phyloP scores from a whole-genome alignment of 2,888 invertebrate species.

The Athetis lepigone region DNA sequence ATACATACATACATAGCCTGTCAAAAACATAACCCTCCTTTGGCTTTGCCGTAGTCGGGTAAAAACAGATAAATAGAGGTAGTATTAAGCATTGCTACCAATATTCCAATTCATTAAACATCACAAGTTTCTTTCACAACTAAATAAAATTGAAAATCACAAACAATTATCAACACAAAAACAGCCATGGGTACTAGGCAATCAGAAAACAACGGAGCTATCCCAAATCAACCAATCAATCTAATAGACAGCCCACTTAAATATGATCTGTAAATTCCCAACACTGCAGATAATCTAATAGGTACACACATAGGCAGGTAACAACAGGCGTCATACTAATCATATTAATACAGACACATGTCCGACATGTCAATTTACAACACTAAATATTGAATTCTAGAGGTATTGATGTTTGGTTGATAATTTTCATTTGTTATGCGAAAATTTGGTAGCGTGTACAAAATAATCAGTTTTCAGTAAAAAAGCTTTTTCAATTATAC shows the following conservation, averaged over 20 bases:
- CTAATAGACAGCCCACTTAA: not conserved
- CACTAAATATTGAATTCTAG: constrained; percentile 45
- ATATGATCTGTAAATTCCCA: constrained; percentile 15
- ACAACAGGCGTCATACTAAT: constrained; percentile 51
- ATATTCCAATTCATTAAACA: too few relatives aligned
- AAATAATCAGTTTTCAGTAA: too few relatives aligned
- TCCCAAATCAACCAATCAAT: not conserved
- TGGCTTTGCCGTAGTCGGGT: too few relatives aligned
- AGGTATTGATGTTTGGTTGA: constrained; percentile 8
- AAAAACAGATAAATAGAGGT: too few relatives aligned
- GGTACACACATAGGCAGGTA: constrained; percentile 19
- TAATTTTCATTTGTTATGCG: not conserved
- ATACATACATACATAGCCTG: too few relatives aligned
- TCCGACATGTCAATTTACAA: constrained; percentile 55
- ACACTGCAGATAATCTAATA: constrained; percentile 26
- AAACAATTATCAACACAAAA: not conserved
- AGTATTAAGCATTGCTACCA: too few relatives aligned
- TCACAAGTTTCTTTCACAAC: too few relatives aligned
- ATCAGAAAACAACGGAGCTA: not conserved
- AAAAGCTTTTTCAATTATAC: too few relatives aligned
- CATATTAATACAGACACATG: constrained; percentile 60
- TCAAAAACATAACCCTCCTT: too few relatives aligned
- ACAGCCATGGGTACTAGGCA: not conserved
- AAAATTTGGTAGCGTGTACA: too few relatives aligned
- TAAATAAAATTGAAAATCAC: too few relatives aligned